These are phyloP conservation scores for Aix galericulata DNA, from an alignment of 2,113 vertebrate species.

Conservation along the genomic window DNA sequence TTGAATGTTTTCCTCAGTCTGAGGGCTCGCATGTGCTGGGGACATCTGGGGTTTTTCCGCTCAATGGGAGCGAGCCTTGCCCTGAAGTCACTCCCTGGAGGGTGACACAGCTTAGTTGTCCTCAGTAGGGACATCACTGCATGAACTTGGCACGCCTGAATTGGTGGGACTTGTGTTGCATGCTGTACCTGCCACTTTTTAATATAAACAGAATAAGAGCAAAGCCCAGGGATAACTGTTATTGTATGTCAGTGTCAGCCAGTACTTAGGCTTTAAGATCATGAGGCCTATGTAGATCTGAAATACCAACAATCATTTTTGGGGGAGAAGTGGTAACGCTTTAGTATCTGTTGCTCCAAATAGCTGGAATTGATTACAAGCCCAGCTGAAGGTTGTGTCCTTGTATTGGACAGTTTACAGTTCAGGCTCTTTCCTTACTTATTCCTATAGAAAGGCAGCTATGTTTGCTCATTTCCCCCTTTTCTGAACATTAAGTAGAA, in stretches of 20 bases:
- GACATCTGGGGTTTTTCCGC: not conserved
- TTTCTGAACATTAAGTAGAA: not conserved
- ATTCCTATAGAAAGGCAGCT: not conserved
- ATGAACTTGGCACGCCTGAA: not conserved
- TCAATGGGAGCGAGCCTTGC: not conserved
- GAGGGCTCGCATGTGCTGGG: not conserved
- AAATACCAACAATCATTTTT: not conserved
- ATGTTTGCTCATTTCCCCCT: not conserved
- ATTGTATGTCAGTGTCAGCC: not conserved
- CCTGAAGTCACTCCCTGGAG: not conserved
- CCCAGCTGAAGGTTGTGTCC: not conserved
- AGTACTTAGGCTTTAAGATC: not conserved
- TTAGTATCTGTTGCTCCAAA: not conserved
- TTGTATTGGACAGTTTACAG: conserved; percentile 4
- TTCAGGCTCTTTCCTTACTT: not conserved
- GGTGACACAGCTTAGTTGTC: not conserved
- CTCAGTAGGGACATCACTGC: not conserved
- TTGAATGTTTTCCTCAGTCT: not conserved
- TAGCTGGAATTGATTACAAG: conserved; percentile 20
- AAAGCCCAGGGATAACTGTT: not conserved
- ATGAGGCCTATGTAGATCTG: not conserved
- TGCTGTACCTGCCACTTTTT: not conserved
- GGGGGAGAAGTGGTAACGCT: not conserved
- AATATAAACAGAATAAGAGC: not conserved
- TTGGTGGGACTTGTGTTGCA: not conserved